Conservation (phyloP, 2,113 vertebrate genomes). For the Muntiacus muntjak region DNA sequence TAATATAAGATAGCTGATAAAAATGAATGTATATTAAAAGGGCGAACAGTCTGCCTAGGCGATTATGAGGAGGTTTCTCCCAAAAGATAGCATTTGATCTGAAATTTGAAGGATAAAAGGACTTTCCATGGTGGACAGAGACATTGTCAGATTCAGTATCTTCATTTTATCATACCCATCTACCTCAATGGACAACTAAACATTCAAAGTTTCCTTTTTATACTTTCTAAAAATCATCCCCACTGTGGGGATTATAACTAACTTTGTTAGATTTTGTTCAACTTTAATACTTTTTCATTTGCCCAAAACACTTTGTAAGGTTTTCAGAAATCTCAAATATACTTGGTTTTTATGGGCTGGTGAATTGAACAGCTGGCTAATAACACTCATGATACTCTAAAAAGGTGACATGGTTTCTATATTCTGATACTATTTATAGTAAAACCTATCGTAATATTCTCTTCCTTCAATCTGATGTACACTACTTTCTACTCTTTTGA, state of each 20-base stretch:
- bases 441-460: background rate
- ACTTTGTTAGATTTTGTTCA: background rate
- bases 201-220: background rate
- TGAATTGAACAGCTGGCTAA: constrained; percentile 39
- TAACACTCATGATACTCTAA: background rate
- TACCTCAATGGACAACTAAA: background rate
- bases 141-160: background rate
- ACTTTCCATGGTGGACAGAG: background rate
- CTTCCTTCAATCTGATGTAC: background rate
- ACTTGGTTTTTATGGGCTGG: constrained; percentile 25
- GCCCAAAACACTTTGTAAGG: background rate
- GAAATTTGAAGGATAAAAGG: background rate
- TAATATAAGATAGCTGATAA: background rate
- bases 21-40: background rate
- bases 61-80: background rate
- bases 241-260: background rate
- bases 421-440: constrained; percentile 14
- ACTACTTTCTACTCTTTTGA: background rate
- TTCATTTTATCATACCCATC: background rate
- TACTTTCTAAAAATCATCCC: background rate
- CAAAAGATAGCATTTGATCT: background rate
- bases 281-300: constrained; percentile 25
- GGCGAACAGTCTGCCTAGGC: background rate
- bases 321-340: constrained; percentile 40
- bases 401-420: constrained; percentile 8